Base-by-base conservation (phyloP, 2,888 invertebrate species). In the Folsomia candida region DNA sequence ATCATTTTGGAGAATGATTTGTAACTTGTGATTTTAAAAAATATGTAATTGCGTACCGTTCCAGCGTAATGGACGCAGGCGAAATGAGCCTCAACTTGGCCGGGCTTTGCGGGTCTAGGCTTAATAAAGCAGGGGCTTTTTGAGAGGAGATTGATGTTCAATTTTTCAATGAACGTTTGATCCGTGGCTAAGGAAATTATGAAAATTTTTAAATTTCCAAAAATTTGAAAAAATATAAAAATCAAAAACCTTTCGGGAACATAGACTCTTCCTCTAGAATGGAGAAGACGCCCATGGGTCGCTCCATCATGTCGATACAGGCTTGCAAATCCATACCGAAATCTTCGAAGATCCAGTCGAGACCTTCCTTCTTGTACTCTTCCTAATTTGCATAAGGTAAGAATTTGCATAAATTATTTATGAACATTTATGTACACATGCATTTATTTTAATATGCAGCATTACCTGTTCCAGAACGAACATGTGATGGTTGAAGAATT, bases 251-350 rank as follows among this genome's bases (percentile, higher is more conserved):
- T 88, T 99, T 99, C 85, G 99, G 99, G 91, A 99, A 99, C 95
- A 99, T 98, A 93, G 97, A 97, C 88, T 99, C 99, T 91, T 99
- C 99, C 87, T 99, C 99, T 88, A 99, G 94, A 87, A 99, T 99
- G 87, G 98, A 98, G 86, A 99, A 90, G 89, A 99, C 96, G 90
- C 99, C 99, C 94, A 99, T 94, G 83, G 99, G 99, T 97, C 98
- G 96, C 89, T 96, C 95, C 85, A 97, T 95, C 82, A 98, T 89
- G 85, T 98, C 97, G 86, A 98, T 97, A 89, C 97, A 97, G 86
- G 95, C 94, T 83, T 94, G 89, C 86, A 98, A 89, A 86, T 98
- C 97, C 93, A 98, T 95, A 86, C 97, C 97, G 85, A 98, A 98
- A 88, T 98, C 97, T 88, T 98, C 97, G 87, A 97, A 98, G 84